These are phyloP conservation scores for Anguilla anguilla DNA, from an alignment of 2,797 vertebrate genomes.

Conservation along the genomic window DNA sequence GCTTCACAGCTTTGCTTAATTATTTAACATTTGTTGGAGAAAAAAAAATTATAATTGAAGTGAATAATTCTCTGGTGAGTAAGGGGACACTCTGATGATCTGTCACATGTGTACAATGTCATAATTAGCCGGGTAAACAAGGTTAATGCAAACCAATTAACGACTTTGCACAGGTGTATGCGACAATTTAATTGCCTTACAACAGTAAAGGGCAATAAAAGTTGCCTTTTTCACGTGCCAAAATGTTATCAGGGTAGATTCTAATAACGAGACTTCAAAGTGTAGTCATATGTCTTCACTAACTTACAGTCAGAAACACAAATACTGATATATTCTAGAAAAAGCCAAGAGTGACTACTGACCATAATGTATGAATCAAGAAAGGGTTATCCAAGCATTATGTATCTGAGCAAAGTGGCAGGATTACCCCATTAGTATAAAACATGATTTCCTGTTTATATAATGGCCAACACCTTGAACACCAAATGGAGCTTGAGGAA, in stretches of 20 bases:
- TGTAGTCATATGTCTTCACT: background rate
- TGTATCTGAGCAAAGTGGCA: background rate
- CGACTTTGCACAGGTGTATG: background rate
- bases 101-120: background rate
- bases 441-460: background rate
- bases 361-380: background rate
- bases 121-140: background rate
- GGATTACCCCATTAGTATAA: background rate
- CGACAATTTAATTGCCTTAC: background rate
- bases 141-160: background rate
- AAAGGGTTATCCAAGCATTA: background rate
- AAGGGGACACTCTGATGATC: background rate
- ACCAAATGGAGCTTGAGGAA: background rate
- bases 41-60: background rate
- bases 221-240: background rate
- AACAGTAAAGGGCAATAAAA: too few species aligned
- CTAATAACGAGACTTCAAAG: background rate
- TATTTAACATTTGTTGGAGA: background rate
- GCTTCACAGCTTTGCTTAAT: background rate
- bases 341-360: background rate
- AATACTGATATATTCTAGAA: background rate
- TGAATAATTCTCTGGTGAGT: constrained; percentile 2
- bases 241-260: background rate
- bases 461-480: background rate
- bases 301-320: background rate